Conservation (phyloP, 2,888 invertebrate genomes). For the Callinectes sapidus region DNA sequence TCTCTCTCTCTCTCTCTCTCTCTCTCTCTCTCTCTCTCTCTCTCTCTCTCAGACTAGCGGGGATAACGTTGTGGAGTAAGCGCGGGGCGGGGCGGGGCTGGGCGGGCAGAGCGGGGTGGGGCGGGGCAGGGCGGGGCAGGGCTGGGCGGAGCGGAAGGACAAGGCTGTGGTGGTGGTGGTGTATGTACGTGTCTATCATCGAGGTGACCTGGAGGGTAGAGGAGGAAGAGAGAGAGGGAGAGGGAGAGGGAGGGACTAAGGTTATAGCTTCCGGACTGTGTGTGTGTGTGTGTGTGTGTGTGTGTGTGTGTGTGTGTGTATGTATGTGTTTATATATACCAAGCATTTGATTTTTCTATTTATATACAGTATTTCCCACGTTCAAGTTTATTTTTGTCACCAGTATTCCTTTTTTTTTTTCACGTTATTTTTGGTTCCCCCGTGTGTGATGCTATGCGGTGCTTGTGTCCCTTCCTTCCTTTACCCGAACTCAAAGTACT, state of each 20-base stretch:
- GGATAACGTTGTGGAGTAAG: background rate
- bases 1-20: constrained; percentile 5
- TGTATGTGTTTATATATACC: background rate
- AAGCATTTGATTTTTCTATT: background rate
- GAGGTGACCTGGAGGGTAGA: background rate
- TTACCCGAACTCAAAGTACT: background rate
- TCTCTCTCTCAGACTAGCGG: background rate
- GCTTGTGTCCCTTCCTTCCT: background rate
- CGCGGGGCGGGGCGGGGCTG: background rate
- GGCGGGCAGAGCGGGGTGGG: background rate
- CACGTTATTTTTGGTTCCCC: background rate
- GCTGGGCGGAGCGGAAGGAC: background rate
- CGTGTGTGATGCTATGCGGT: background rate
- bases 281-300: background rate
- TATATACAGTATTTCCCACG: background rate
- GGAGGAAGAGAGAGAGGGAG: background rate
- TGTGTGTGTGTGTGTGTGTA: background rate
- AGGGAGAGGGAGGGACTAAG: background rate
- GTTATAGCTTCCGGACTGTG: background rate
- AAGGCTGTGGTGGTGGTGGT: background rate
- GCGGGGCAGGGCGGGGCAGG: background rate
- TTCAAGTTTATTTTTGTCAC: background rate
- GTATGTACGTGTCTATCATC: background rate
- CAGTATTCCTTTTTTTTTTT: background rate
- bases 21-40: too few relatives aligned